Base-by-base conservation (phyloP, 1,140 invertebrate genomes). In the Dendroctonus valens region DNA sequence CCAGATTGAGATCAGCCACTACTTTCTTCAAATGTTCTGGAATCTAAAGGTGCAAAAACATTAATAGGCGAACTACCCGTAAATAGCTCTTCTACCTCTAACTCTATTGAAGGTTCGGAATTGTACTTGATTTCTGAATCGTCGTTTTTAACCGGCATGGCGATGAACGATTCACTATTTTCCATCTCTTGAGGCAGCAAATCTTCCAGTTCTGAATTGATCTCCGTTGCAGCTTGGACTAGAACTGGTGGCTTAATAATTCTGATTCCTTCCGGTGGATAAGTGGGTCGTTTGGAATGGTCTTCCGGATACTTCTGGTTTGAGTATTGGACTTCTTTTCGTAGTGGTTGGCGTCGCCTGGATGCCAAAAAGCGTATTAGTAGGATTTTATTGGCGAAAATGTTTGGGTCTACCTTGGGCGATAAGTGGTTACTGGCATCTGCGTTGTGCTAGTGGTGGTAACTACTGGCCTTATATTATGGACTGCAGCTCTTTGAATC, bases 241-340 rank as follows among this genome's bases (percentile, higher is more conserved):
- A 41, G 46, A 26, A 50, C 51, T 6, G 65, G 65, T 48, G 59
- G 41, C 11, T 7, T 7, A 9, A 60, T 50, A 5, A 64, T 46
- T 46, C 49, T 68, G 46, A 75, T 65, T 37, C 69, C 69, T 50
- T 68, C 58, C 2, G 59, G 26, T 0, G 59, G 12, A 26, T 61
- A 61, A n/a, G 39, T 12, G 38, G 59, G 59, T 57, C 40, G 69
- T 67, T 38, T 49, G 37, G 11, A 44, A 44, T 64, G 15, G 37
- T 72, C 72, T 40, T 70, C 66, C 52, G 68, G 61, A 39, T 72
- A 73, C 60, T 70, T 69, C 57, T 75, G 72, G 63, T 72, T 74
- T 26, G 69, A 50, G 51, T 74, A 66, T 41, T 69, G 50, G n/a
- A 59, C 62, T 58, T 68, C 58, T 50, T 68, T 48, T 15, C 42